These are phyloP conservation scores for Whitmania pigra DNA, from an alignment of 1,140 invertebrate genomes.

Conservation along the genomic window DNA sequence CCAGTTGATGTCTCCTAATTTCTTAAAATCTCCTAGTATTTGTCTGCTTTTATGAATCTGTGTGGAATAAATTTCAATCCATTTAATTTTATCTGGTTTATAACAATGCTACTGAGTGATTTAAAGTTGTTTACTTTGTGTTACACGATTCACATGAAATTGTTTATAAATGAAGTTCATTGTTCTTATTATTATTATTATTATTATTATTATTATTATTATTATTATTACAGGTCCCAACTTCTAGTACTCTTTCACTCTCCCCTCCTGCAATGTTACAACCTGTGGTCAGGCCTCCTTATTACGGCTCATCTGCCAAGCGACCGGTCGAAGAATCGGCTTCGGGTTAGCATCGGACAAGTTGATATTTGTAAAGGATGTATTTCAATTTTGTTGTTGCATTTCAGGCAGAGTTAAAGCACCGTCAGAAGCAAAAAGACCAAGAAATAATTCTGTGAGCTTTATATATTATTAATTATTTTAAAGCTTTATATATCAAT, in stretches of 20 bases:
- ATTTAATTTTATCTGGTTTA: no score
- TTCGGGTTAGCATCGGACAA: neutral
- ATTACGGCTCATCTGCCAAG: neutral
- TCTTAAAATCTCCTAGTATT: no score
- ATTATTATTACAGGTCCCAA: neutral
- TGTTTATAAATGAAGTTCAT: no score
- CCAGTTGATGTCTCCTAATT: no score
- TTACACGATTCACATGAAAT: no score
- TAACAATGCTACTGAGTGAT: no score
- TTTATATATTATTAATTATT: neutral
- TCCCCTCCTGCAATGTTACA: constrained; percentile 12
- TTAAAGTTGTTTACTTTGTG: no score
- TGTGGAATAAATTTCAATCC: no score
- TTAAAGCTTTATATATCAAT: neutral
- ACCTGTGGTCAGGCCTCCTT: neutral
- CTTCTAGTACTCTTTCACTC: neutral
- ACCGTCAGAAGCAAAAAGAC: constrained; percentile 1
- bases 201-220: no score
- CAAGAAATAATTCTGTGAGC: constrained; percentile 10
- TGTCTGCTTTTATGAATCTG: no score
- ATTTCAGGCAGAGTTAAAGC: neutral
- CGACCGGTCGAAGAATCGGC: neutral
- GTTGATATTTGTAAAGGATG: neutral
- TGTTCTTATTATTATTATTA: no score
- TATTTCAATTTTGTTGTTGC: no score